Percentiles rank a stretch among this genome's conserved stretches.
phyloP scores from a whole-genome alignment of 2,797 vertebrate species.

The Gymnoscopelus braueri region DNA sequence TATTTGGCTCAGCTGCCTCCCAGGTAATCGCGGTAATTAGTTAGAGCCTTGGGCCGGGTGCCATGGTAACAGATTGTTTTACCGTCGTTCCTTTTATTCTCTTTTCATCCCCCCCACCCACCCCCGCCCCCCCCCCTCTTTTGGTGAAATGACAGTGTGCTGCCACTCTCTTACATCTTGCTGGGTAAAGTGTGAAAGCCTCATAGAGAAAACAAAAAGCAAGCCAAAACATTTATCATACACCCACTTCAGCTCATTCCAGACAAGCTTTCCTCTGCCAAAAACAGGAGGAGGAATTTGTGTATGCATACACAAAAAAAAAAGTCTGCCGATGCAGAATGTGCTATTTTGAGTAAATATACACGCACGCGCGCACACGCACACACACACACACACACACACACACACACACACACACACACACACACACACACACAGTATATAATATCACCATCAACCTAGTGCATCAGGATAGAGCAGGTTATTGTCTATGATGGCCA shows the following conservation, averaged over 20 bases:
- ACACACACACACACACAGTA: too few species aligned
- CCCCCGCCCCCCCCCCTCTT: not conserved
- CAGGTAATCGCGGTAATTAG: constrained; percentile 53
- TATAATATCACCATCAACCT: not conserved
- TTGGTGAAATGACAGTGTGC: constrained; percentile 24
- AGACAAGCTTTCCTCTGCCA: constrained; percentile 15
- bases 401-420: too few species aligned
- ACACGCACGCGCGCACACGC: too few species aligned
- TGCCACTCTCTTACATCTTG: constrained; percentile 9
- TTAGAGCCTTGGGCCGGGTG: constrained; percentile 30
- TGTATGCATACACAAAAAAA: constrained; percentile 7
- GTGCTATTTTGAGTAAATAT: not conserved
- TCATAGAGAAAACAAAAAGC: constrained; percentile 30
- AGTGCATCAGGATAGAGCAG: not conserved
- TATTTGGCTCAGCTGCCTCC: constrained; percentile 34
- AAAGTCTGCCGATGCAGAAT: constrained; percentile 6
- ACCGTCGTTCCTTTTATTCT: constrained; percentile 7
- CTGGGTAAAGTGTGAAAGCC: constrained; percentile 1
- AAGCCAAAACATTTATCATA: constrained; percentile 33
- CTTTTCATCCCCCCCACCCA: constrained; percentile 1
- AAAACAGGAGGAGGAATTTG: constrained; percentile 1
- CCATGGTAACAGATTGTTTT: constrained; percentile 45
- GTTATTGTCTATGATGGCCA: not conserved
- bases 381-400: too few species aligned
- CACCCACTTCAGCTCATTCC: constrained; percentile 16